Conservation (phyloP, 2,888 invertebrate species). For the Hemaris fuciformis region DNA sequence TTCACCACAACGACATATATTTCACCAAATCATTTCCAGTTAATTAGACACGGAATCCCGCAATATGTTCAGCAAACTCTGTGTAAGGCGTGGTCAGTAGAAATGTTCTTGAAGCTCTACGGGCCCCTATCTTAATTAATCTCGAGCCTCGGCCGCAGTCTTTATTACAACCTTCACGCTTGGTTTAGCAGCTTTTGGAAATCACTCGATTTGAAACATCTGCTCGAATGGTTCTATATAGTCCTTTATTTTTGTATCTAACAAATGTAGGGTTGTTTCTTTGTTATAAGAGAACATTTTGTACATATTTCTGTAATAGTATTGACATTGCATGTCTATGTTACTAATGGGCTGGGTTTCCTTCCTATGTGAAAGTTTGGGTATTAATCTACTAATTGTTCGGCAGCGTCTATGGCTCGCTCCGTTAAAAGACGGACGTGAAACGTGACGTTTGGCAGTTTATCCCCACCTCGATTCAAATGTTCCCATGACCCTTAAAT, state of each 20-base stretch:
- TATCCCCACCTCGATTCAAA: too few species aligned
- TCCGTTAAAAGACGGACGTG: too few species aligned
- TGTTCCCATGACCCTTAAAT: too few species aligned
- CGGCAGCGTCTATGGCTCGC: too few species aligned
- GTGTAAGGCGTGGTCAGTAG: conserved; percentile 53
- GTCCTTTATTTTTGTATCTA: conserved; percentile 17
- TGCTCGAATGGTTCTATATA: conserved; percentile 39
- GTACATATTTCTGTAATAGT: neutral
- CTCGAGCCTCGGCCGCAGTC: conserved; percentile 52
- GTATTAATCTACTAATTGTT: neutral
- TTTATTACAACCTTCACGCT: conserved; percentile 69
- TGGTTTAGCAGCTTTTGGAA: conserved; percentile 61
- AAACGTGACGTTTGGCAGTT: too few species aligned
- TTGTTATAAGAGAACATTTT: neutral
- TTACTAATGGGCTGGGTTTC: neutral
- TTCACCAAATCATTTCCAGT: conserved; percentile 18
- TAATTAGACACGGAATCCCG: conserved; percentile 21
- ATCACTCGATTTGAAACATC: conserved; percentile 61
- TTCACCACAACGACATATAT: conserved; percentile 5
- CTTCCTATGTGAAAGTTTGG: neutral
- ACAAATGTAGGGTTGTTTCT: neutral
- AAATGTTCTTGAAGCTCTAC: conserved; percentile 48
- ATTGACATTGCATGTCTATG: neutral
- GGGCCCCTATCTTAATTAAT: conserved; percentile 70
- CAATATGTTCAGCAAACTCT: conserved; percentile 37